Evolutionary conservation across 2,888 invertebrate genomes (phyloP).

Genomic region (Apomyelois bistriatella): DNA sequence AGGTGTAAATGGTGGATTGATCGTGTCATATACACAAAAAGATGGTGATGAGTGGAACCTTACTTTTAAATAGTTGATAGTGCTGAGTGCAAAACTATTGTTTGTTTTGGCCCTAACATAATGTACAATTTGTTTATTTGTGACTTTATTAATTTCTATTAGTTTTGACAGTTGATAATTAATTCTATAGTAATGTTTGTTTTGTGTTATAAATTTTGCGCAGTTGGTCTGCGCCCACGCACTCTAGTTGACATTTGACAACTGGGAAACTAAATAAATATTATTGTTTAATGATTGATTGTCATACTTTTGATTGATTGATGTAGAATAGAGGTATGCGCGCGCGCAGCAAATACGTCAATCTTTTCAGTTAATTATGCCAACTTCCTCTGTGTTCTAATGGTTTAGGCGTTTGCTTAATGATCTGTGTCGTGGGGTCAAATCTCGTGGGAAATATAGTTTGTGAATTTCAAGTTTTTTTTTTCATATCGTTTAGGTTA

Average conservation of each 20-base stretch:
- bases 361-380: no score
- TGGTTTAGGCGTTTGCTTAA: no score
- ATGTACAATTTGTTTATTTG: not conserved
- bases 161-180: not conserved
- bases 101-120: not conserved
- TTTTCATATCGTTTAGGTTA: no score
- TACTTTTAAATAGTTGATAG: not conserved
- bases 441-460: no score
- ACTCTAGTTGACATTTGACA: not conserved
- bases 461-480: no score
- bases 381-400: no score
- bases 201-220: not conserved
- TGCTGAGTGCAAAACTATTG: not conserved
- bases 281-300: not conserved
- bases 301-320: not conserved
- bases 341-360: no score
- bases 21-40: no score
- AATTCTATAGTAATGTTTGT: conserved; percentile 1
- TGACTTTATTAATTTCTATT: not conserved
- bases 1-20: no score
- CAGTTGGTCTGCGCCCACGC: not conserved
- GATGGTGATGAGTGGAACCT: no score
- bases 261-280: not conserved
- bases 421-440: no score
- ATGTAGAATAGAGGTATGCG: no score